Evolutionary conservation across 2,888 invertebrate species (phyloP).

Genomic region (Monopis laevigella): DNA sequence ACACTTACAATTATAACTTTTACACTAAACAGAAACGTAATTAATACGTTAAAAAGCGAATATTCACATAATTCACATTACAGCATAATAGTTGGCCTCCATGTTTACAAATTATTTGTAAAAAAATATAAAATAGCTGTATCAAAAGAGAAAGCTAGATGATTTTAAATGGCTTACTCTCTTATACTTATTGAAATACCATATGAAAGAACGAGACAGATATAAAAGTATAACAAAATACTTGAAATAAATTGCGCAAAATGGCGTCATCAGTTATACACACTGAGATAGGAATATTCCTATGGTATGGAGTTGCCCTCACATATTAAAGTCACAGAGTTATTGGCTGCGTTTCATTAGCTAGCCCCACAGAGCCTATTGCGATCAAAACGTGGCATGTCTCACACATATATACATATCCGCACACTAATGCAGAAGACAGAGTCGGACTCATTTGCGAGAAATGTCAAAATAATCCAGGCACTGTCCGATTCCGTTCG

Average conservation of each 20-base stretch:
- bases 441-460: too few relatives aligned
- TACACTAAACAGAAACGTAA: slow-evolving; percentile 33
- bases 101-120: slow-evolving; percentile 64
- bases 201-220: slow-evolving; percentile 35
- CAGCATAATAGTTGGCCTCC: slow-evolving; percentile 52
- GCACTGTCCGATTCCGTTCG: too few relatives aligned
- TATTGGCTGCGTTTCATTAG: too few relatives aligned
- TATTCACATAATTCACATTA: slow-evolving; percentile 31
- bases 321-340: too few relatives aligned
- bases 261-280: slow-evolving; percentile 40
- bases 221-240: slow-evolving; percentile 23
- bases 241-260: slow-evolving; percentile 39
- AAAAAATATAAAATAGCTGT: slow-evolving; percentile 38
- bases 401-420: too few relatives aligned
- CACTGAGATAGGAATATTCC: too few relatives aligned
- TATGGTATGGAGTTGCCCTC: too few relatives aligned
- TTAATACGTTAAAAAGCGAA: slow-evolving; percentile 21
- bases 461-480: too few relatives aligned
- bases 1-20: slow-evolving; percentile 11
- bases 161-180: slow-evolving; percentile 37
- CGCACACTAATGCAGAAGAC: too few relatives aligned
- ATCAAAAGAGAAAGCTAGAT: slow-evolving; percentile 45
- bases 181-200: slow-evolving; percentile 28
- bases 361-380: too few relatives aligned
- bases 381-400: too few relatives aligned